Evolutionary conservation across 1,140 invertebrate species (phyloP).

Genomic region (Pseudomyrmex cubaensis): DNA sequence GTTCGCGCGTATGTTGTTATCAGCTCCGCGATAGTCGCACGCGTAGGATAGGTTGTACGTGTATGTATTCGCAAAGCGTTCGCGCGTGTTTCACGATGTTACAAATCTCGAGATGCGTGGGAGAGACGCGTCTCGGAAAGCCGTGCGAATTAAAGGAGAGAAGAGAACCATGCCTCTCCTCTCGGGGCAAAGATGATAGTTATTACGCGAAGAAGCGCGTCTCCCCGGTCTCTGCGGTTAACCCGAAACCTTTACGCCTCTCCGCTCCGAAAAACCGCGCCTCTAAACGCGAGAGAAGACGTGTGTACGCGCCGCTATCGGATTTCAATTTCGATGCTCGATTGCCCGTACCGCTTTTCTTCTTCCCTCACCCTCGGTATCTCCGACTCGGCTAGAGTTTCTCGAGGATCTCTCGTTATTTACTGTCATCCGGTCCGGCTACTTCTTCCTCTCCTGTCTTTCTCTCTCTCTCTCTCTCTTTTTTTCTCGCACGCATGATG

Average conservation of each 20-base stretch:
- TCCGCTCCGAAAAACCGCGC: conserved; percentile 66
- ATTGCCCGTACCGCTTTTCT: conserved; percentile 58
- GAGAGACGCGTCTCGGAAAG: conserved; percentile 35
- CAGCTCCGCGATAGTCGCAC: conserved; percentile 48
- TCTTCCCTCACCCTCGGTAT: conserved; percentile 40
- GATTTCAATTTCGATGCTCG: conserved; percentile 78
- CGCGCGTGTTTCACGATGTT: conserved; percentile 40
- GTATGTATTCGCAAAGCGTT: background rate
- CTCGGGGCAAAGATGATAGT: conserved; percentile 43
- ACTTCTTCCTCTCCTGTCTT: conserved; percentile 55
- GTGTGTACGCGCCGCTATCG: conserved; percentile 72
- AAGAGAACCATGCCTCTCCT: conserved; percentile 31
- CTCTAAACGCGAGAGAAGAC: conserved; percentile 65
- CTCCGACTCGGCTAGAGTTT: conserved; percentile 73
- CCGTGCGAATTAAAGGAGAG: conserved; percentile 53
- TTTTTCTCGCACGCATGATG: background rate
- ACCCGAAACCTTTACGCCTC: conserved; percentile 54
- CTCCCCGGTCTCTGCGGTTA: conserved; percentile 54
- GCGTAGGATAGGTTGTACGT: background rate
- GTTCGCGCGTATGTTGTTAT: conserved; percentile 65
- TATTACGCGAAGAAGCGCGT: conserved; percentile 51
- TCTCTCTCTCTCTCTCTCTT: conserved; percentile 16
- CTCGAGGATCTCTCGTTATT: conserved; percentile 79
- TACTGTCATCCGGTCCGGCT: conserved; percentile 77
- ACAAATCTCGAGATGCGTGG: conserved; percentile 27